phyloP scores from a whole-genome alignment of 2,797 vertebrate species.

The Gymnoscopelus microlampas region DNA sequence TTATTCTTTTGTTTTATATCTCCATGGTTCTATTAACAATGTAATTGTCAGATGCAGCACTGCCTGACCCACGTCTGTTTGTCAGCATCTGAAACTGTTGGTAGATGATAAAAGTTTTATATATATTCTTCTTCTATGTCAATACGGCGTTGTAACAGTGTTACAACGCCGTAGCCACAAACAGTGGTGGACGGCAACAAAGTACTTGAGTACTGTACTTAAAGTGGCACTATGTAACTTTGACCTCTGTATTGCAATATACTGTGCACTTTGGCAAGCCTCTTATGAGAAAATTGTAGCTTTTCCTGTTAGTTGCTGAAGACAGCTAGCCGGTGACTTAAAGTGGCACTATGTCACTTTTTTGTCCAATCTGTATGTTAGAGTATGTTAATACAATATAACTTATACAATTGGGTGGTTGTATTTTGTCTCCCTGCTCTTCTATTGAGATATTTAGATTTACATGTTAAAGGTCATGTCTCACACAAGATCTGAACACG shows the following conservation, averaged over 20 bases:
- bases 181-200: no score
- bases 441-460: no score
- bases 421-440: no score
- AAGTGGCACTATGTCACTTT: no score
- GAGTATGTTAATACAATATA: no score
- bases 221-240: no score
- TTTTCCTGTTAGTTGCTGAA: neutral
- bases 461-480: no score
- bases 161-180: neutral
- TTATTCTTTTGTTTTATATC: slow-evolving; percentile 75
- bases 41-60: slow-evolving; percentile 77
- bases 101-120: slow-evolving; percentile 68
- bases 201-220: no score
- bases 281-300: neutral
- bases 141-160: neutral
- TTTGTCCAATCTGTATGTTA: no score
- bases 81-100: slow-evolving; percentile 56
- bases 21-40: slow-evolving; percentile 64
- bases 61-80: slow-evolving; percentile 71
- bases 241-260: no score
- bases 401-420: no score
- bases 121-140: slow-evolving; percentile 19
- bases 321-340: slow-evolving; percentile 21
- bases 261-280: slow-evolving; percentile 15
- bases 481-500: no score